These are phyloP conservation scores for Cyphomyrus discorhynchus DNA, from an alignment of 2,113 vertebrate species.

Conservation along the genomic window DNA sequence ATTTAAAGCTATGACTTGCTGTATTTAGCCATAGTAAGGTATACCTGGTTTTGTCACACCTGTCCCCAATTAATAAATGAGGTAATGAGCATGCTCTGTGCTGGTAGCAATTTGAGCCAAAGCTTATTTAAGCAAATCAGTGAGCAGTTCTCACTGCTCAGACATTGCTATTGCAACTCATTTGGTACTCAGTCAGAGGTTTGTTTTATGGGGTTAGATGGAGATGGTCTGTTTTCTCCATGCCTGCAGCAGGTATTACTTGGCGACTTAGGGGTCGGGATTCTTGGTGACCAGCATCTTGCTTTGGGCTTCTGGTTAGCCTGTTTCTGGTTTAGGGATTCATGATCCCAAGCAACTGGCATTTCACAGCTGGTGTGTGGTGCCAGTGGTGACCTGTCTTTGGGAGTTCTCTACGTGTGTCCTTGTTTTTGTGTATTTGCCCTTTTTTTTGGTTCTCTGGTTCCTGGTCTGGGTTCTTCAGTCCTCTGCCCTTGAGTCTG, in stretches of 20 bases:
- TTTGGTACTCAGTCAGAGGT: neutral
- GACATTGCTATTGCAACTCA: neutral
- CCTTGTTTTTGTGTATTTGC: neutral
- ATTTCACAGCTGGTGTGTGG: neutral
- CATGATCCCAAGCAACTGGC: neutral
- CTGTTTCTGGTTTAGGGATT: neutral
- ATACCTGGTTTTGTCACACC: neutral
- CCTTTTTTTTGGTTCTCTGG: neutral
- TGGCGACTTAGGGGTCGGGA: neutral
- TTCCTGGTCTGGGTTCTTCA: neutral
- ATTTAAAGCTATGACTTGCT: neutral
- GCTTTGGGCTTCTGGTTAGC: neutral
- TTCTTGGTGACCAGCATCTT: neutral
- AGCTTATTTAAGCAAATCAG: neutral
- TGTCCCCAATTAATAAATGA: neutral
- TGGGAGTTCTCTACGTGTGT: neutral
- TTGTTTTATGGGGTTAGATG: neutral
- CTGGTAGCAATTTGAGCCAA: neutral
- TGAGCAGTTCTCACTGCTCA: neutral
- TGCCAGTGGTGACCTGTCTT: neutral
- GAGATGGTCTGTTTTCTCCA: neutral
- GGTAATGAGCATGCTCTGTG: neutral
- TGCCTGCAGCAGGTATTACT: neutral
- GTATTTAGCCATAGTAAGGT: neutral
- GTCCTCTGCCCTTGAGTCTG: neutral